Evolutionary conservation across 1,140 invertebrate genomes (phyloP), one percentile per base, ranked within the genome.

Genomic region (Psilanteris sp.): DNA sequence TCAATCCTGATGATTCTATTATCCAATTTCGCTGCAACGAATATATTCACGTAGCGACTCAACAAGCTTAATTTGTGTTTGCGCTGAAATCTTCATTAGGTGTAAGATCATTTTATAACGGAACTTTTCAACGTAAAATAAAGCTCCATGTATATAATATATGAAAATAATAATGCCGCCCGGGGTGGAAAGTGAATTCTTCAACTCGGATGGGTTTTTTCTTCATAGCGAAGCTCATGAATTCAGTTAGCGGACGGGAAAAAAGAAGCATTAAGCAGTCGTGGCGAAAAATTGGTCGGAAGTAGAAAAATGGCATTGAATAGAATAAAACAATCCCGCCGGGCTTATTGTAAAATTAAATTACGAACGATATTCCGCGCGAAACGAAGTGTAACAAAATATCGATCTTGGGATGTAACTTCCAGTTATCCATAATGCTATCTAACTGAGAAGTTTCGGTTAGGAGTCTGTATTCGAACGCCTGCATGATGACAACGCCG

Each of bases 321-420:
- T 39, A 11, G 16, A 59, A 59, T 44, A 59, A 71, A 71, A 71
- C 36, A 71, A 46, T 36, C 46, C 39, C 31, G 46, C 36, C 36
- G 37, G 18, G 9, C 44, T 61, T 61, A 71, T 54, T 50, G 46
- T 44, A 50, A 55, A 64, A 72, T 44, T 11, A 72, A 55, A 64
- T 72, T 48, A 62, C 31, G 41, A 48, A 48, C 2, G 50, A 39
- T 64, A 62, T 72, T 72, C 50, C 26, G 16, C 32, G 50, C 22
- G 52, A 64, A 73, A 50, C 54, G 34, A 70, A 70, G 54, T 61
- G 66, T 61, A 54, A 70, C 41, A 48, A 62, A 62, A 34, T 72
- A 72, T 73, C 68, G 68, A 73, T 73, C 36, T 50, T 14, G 29
- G 22, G 27, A 7, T 64, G 59, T 46, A 64, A 57, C 41, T 64